Conservation (phyloP, 1,140 invertebrate genomes). For the Calephelis nemesis region DNA sequence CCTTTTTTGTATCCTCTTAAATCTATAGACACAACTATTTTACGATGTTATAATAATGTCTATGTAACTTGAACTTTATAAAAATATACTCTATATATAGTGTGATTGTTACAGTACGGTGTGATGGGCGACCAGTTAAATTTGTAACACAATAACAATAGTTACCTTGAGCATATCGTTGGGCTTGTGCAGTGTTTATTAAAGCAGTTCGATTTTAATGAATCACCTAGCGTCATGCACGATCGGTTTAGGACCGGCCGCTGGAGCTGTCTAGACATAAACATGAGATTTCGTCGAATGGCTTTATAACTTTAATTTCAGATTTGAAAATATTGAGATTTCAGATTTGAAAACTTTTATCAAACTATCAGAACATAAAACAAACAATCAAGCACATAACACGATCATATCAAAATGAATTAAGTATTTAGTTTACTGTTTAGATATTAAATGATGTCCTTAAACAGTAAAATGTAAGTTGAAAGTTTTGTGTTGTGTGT, state of each 20-base stretch:
- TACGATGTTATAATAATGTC: neutral
- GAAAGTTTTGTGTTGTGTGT: too few species aligned
- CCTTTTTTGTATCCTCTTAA: too few species aligned
- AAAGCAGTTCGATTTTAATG: neutral
- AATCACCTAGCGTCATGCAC: slow-evolving; percentile 4
- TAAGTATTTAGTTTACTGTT: too few species aligned
- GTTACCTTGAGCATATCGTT: slow-evolving; percentile 10
- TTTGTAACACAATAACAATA: slow-evolving; percentile 3
- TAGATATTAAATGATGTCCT: too few species aligned
- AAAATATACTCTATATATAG: neutral
- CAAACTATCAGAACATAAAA: neutral
- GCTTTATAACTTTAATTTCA: slow-evolving; percentile 4
- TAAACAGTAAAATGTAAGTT: too few species aligned
- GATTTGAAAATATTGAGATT: neutral
- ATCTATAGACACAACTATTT: neutral
- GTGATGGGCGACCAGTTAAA: neutral
- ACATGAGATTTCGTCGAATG: slow-evolving; percentile 4
- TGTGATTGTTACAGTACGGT: neutral
- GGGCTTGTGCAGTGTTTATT: slow-evolving; percentile 13
- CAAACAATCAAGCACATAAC: neutral
- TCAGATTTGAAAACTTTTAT: neutral
- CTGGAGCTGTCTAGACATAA: slow-evolving; percentile 9
- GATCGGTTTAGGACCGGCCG: slow-evolving; percentile 1
- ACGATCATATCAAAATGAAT: too few species aligned
- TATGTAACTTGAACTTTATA: neutral